Evolutionary conservation across 2,797 vertebrate species (phyloP), one percentile per base, ranked within the genome.

Genomic region (Coreius guichenoti): DNA sequence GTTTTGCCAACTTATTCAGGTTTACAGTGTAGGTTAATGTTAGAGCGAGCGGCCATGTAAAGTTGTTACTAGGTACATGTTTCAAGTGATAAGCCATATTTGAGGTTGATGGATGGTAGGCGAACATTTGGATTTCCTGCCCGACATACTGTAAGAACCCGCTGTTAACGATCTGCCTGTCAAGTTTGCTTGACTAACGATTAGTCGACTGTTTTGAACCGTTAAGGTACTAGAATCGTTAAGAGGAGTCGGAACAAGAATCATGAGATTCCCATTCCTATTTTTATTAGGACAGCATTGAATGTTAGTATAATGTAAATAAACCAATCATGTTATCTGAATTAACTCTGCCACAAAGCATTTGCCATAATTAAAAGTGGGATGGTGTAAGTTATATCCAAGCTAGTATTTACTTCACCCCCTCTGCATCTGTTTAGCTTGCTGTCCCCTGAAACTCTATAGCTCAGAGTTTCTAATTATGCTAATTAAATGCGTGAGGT

Each of bases 391-490:
- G 80, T 85, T 45, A 87, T 75, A 89, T 88, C 86, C 45, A 65
- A 81, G 85, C 89, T 83, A 90, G 87, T 90, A 90, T 79, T 67
- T 81, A 58, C 86, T 51, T 85, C 72, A 47, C 56, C 61, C 78
- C n/a, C 45, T 58, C 47, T 68, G 69, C 81, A 73, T 80, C 78
- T 91, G 87, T 84, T 90, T 89, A 90, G 90, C 91, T 87, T 89
- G 87, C 87, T 89, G 87, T 91, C 89, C 90, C 73, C 75, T 93
- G 93, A 93, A 95, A 93, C 92, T 86, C 91, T 93, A 93, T 91
- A 93, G 92, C 93, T 91, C 86, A 86, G 84, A 86, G 91, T 94
- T 92, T 93, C 90, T 93, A 94, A 95, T 95, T 95, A 95, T 95
- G 94, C 92, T 93, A 94, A 95, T 94, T 90, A 86, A 94, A 95